Evolutionary conservation across 2,888 invertebrate species (phyloP).

Genomic region (Conops quadrifasciatus): DNA sequence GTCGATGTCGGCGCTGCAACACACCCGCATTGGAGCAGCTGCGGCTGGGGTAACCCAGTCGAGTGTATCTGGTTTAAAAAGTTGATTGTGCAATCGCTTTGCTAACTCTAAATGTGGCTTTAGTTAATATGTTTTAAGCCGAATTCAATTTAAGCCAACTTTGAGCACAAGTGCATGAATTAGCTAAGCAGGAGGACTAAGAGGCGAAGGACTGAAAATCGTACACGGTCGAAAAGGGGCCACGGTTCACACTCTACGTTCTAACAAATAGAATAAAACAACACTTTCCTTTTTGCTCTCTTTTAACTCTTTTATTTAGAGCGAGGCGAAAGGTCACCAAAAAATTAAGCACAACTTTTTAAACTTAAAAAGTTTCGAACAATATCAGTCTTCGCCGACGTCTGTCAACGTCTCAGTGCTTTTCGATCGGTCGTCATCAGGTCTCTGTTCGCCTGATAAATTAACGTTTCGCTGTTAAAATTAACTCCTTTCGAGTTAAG

Average conservation of each 20-base stretch:
- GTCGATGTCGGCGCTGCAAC: conserved; percentile 43
- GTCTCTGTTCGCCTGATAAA: neutral
- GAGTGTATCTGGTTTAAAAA: conserved; percentile 33
- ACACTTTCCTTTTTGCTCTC: neutral
- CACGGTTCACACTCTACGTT: no score
- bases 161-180: conserved; percentile 23
- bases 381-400: neutral
- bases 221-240: neutral
- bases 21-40: conserved; percentile 57
- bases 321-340: neutral
- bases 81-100: conserved; percentile 33
- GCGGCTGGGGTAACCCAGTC: conserved; percentile 39
- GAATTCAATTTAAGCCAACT: conserved; percentile 19
- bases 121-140: conserved; percentile 24
- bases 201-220: neutral
- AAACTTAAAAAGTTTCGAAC: no score
- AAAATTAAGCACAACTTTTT: neutral
- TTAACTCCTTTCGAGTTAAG: conserved; percentile 2
- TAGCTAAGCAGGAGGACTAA: neutral
- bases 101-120: conserved; percentile 23
- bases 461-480: conserved; percentile 17
- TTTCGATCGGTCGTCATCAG: neutral
- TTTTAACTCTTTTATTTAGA: neutral
- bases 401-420: no score
- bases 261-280: no score